These are phyloP conservation scores for Ceyx cyanopectus DNA, from an alignment of 2,113 vertebrate genomes.

Conservation along the genomic window DNA sequence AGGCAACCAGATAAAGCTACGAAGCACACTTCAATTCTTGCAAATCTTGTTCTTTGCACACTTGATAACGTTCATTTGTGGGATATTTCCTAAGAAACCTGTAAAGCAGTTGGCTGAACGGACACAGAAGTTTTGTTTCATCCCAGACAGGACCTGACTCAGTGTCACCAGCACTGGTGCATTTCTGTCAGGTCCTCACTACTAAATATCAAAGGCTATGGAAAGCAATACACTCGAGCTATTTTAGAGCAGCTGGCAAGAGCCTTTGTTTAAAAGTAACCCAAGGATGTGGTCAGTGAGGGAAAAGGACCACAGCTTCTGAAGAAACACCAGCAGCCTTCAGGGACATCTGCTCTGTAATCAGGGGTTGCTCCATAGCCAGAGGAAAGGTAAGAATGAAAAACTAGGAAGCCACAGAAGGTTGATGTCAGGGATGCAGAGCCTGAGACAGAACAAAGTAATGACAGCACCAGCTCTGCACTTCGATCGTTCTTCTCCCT, in stretches of 20 bases:
- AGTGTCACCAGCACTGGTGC: neutral
- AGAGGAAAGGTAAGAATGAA: neutral
- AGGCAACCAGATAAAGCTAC: neutral
- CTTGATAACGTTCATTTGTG: neutral
- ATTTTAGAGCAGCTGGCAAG: neutral
- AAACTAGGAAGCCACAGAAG: neutral
- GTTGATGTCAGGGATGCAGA: neutral
- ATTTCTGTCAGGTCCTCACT: neutral
- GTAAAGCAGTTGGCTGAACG: neutral
- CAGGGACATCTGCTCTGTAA: neutral
- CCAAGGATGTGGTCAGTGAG: neutral
- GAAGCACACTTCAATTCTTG: neutral
- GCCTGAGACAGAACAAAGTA: neutral
- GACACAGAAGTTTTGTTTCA: neutral
- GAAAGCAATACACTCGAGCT: neutral
- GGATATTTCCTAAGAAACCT: neutral
- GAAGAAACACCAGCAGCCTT: neutral
- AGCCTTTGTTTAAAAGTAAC: neutral
- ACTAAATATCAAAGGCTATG: accelerated
- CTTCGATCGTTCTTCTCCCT: neutral
- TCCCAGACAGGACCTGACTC: neutral
- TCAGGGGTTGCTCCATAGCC: accelerated
- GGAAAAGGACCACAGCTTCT: neutral
- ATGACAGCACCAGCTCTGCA: neutral
- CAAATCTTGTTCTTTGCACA: neutral